Evolutionary conservation across 1,140 invertebrate species (phyloP).

Genomic region (Pogonognathellus flavescens): DNA sequence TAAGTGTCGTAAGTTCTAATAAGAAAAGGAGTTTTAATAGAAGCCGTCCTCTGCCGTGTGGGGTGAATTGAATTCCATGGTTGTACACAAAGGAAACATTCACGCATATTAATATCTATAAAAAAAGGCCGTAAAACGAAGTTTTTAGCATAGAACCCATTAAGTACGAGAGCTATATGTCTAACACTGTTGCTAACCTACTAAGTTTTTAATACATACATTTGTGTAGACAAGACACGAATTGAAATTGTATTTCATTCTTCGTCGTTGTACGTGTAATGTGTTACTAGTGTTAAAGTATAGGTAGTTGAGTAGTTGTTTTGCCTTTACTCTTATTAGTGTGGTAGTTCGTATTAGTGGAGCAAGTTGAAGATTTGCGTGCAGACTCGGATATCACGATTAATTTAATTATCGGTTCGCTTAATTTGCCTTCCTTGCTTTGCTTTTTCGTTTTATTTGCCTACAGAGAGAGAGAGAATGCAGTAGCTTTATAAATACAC

Average conservation of each 20-base stretch:
- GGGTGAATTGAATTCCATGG: slow-evolving; percentile 10
- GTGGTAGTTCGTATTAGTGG: slow-evolving; percentile 28
- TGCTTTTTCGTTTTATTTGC: slow-evolving; percentile 34
- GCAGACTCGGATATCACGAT: slow-evolving; percentile 56
- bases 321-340: neutral
- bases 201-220: neutral
- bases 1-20: no score
- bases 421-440: slow-evolving; percentile 59
- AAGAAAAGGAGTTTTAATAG: neutral
- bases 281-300: neutral
- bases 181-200: no score
- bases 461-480: neutral
- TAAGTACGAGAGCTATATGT: neutral
- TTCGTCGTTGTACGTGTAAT: no score
- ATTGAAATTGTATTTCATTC: no score
- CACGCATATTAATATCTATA: neutral
- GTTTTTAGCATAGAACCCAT: neutral
- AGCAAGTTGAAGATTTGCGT: slow-evolving; percentile 55
- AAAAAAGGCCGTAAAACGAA: neutral
- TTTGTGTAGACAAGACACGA: no score
- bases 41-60: neutral
- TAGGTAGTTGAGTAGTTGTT: neutral
- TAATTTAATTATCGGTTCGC: slow-evolving; percentile 66
- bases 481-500: neutral
- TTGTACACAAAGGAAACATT: slow-evolving; percentile 3